Evolutionary conservation across 1,140 invertebrate species (phyloP).

Genomic region (Choristoneura fumiferana): DNA sequence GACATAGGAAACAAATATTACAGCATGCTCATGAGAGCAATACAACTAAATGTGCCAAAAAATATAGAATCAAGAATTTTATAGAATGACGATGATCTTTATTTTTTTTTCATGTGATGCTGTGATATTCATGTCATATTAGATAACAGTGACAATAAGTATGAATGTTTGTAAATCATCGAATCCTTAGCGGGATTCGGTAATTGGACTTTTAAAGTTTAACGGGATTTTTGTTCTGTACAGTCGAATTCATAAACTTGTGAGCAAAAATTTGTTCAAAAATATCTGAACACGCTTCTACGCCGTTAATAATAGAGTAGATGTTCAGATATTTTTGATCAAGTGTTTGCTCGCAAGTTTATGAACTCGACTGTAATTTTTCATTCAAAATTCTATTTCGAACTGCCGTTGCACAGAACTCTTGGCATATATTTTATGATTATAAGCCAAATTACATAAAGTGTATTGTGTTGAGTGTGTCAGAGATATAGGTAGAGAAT

Average conservation of each 20-base stretch:
- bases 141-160: constrained; percentile 16
- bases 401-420: constrained; percentile 34
- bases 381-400: constrained; percentile 25
- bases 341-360: no score
- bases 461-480: constrained; percentile 45
- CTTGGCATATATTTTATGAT: constrained; percentile 59
- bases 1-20: constrained; percentile 2
- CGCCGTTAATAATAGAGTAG: no score
- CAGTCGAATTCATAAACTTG: no score
- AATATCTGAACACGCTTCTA: no score
- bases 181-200: no score
- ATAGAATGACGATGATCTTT: constrained; percentile 5
- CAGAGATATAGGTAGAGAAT: constrained; percentile 47
- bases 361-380: no score
- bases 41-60: constrained; percentile 16
- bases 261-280: no score
- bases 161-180: not conserved
- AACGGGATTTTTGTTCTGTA: not conserved
- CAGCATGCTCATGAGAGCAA: constrained; percentile 1
- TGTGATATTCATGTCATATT: constrained; percentile 17
- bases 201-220: no score
- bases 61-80: constrained; percentile 16
- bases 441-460: constrained; percentile 64
- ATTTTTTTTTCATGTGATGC: constrained; percentile 15
- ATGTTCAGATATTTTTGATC: no score